phyloP scores from a whole-genome alignment of 2,888 invertebrate species.

The Balanococcus diminutus region DNA sequence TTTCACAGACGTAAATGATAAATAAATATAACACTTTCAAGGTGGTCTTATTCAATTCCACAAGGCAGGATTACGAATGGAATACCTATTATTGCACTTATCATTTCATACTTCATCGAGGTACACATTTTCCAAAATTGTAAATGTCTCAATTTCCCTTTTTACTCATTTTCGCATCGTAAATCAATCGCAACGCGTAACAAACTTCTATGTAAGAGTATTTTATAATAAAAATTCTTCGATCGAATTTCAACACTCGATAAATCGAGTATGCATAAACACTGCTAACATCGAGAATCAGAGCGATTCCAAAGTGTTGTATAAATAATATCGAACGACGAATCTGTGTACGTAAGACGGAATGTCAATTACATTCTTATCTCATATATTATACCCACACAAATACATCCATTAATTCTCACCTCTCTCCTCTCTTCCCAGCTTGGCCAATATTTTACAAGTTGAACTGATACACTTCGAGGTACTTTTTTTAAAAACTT shows the following conservation, averaged over 20 bases:
- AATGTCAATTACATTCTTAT: constrained; percentile 9
- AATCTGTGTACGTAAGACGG: neutral
- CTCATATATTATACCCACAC: neutral
- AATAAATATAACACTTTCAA: neutral
- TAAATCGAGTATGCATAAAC: neutral
- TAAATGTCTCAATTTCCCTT: neutral
- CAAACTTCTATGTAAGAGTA: neutral
- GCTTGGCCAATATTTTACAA: too few relatives aligned
- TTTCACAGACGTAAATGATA: neutral
- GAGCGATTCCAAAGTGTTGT: neutral
- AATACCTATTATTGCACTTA: neutral
- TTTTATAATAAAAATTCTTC: neutral
- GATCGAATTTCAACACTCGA: neutral
- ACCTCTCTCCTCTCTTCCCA: neutral
- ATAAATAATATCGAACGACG: neutral
- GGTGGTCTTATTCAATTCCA: neutral
- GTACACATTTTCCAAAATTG: neutral
- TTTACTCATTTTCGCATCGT: neutral
- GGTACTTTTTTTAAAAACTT: neutral
- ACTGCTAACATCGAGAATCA: neutral
- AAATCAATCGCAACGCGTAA: neutral
- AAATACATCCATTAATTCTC: neutral
- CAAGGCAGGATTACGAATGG: neutral
- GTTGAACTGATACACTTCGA: too few relatives aligned
- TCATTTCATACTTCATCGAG: neutral